Conservation (phyloP, 2,888 invertebrate species). For the Agapetus fuscipes region DNA sequence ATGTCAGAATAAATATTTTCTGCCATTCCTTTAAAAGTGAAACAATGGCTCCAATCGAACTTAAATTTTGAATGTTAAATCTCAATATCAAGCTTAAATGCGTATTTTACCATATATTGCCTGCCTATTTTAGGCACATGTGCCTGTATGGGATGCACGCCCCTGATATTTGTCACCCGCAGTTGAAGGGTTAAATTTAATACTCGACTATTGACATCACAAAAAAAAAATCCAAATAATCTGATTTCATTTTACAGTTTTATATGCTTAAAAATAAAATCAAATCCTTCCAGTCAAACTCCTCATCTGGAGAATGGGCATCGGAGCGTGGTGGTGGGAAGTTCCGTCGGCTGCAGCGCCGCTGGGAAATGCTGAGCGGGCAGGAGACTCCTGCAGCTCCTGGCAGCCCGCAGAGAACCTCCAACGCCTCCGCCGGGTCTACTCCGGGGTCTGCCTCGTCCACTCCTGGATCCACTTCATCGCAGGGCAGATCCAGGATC, state of each 20-base stretch:
- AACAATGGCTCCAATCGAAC: too few species aligned
- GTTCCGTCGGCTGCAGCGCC: constrained; percentile 66
- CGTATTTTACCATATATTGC: too few species aligned
- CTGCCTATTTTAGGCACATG: too few species aligned
- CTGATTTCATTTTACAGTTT: neutral
- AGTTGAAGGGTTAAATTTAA: too few species aligned
- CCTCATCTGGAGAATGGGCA: constrained; percentile 15
- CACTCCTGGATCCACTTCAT: constrained; percentile 30
- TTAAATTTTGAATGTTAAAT: too few species aligned
- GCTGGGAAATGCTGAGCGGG: constrained; percentile 67
- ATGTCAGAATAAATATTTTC: too few species aligned
- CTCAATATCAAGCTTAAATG: too few species aligned
- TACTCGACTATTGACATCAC: too few species aligned
- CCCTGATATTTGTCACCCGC: too few species aligned
- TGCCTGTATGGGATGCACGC: too few species aligned
- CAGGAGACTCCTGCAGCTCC: constrained; percentile 29
- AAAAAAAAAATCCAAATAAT: neutral
- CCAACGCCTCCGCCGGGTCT: constrained; percentile 36
- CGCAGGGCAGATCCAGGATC: constrained; percentile 58
- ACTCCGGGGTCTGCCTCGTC: constrained; percentile 38
- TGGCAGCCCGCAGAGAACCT: constrained; percentile 36
- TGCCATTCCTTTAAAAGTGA: too few species aligned
- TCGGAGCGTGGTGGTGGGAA: constrained; percentile 42
- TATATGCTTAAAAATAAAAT: neutral
- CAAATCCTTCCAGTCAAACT: constrained; percentile 14